Percentiles rank a stretch among this genome's conserved stretches.
These are phyloP conservation scores for Sebastes reedi DNA, from an alignment of 2,797 vertebrate species.

Conservation along the genomic window DNA sequence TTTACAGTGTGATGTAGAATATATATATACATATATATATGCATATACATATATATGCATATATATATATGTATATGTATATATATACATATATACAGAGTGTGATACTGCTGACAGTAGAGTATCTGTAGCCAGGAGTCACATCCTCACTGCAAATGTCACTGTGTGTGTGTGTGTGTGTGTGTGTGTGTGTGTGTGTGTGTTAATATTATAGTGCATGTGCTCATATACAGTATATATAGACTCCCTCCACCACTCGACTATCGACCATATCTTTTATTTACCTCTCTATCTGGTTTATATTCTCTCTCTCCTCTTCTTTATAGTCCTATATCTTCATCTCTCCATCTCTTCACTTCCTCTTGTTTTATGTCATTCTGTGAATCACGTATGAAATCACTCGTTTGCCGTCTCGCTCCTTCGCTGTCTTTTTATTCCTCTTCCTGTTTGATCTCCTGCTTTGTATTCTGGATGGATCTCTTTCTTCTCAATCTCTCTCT, in stretches of 20 bases:
- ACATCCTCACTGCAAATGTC: too few relatives aligned
- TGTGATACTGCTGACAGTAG: too few relatives aligned
- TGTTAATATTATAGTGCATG: background rate
- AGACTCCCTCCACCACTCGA: background rate
- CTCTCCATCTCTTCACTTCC: slow-evolving; percentile 4
- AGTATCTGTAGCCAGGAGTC: too few relatives aligned
- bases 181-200: too few relatives aligned
- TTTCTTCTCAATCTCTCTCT: background rate
- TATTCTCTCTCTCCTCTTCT: background rate
- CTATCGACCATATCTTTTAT: slow-evolving; percentile 20
- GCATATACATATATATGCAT: too few relatives aligned
- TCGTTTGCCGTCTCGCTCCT: slow-evolving; percentile 5
- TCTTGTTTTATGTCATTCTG: slow-evolving; percentile 24
- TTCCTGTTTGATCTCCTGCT: slow-evolving; percentile 58
- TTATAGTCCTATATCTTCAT: background rate
- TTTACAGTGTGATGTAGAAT: too few relatives aligned
- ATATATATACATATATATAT: too few relatives aligned
- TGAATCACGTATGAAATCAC: slow-evolving; percentile 8
- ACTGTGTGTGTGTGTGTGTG: too few relatives aligned
- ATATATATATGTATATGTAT: too few relatives aligned
- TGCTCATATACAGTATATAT: background rate
- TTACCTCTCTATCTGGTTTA: background rate
- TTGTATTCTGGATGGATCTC: slow-evolving; percentile 39
- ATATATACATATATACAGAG: too few relatives aligned
- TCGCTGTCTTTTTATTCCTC: slow-evolving; percentile 29